phyloP scores from a whole-genome alignment of 2,113 vertebrate genomes.

The Ceyx cyanopectus region DNA sequence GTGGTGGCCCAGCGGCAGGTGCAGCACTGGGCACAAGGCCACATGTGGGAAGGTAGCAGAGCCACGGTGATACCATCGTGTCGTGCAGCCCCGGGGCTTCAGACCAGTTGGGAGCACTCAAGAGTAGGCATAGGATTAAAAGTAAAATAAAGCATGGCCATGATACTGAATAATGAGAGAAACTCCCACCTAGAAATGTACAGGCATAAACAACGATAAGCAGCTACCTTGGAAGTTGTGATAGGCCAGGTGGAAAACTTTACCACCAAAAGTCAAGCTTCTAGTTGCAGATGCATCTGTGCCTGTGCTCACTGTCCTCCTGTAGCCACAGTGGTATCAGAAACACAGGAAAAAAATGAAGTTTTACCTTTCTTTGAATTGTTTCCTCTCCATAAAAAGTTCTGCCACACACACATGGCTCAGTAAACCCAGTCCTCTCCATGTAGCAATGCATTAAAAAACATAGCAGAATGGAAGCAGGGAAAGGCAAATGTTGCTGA shows the following conservation, averaged over 20 bases:
- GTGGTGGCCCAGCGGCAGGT: accelerated
- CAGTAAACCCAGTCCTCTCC: neutral
- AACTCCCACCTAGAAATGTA: neutral
- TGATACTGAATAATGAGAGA: neutral
- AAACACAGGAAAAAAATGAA: neutral
- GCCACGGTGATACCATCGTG: accelerated
- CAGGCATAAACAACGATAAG: neutral
- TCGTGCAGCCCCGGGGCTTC: accelerated
- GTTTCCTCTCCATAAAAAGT: neutral
- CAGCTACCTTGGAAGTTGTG: accelerated
- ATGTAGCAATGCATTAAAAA: neutral
- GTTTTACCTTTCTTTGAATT: neutral
- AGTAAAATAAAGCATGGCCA: neutral
- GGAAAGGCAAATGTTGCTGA: neutral
- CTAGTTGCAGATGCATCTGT: neutral
- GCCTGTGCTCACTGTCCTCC: accelerated
- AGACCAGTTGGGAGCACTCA: accelerated
- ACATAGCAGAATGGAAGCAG: neutral
- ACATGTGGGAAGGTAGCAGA: accelerated
- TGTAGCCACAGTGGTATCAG: neutral
- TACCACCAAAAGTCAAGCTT: neutral
- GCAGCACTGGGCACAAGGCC: neutral
- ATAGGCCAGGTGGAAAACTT: neutral
- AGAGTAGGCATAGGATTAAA: neutral
- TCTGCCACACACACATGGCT: neutral